Conservation (phyloP, 2,797 vertebrate species). For the Danionella dracula region DNA sequence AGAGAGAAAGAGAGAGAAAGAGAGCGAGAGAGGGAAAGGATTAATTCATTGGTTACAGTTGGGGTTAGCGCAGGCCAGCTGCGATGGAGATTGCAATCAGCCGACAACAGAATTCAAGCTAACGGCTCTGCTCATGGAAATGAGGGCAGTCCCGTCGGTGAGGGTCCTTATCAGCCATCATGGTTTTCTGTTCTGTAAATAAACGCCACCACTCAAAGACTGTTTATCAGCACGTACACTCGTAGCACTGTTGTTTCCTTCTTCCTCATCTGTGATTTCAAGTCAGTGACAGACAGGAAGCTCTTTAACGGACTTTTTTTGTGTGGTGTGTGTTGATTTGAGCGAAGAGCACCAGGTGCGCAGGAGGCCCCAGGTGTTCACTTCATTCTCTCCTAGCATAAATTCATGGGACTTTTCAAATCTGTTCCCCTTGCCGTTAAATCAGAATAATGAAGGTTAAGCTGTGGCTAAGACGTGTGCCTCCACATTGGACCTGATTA, state of each 20-base stretch:
- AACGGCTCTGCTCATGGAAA: constrained; percentile 39
- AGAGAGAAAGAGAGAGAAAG: constrained; percentile 23
- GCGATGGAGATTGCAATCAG: constrained; percentile 39
- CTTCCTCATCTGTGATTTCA: background rate
- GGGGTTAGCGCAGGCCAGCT: constrained; percentile 37
- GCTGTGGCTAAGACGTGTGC: constrained; percentile 6
- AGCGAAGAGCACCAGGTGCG: constrained; percentile 33
- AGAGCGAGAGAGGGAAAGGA: too few relatives aligned
- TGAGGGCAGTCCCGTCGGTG: constrained; percentile 29
- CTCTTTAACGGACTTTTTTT: background rate
- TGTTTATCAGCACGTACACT: constrained; percentile 5
- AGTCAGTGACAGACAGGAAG: constrained; percentile 3
- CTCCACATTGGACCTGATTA: constrained; percentile 14
- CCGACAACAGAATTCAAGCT: constrained; percentile 24
- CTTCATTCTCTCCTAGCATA: constrained; percentile 5
- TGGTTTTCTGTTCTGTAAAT: constrained; percentile 20
- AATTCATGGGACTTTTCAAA: constrained; percentile 19
- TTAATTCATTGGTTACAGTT: constrained; percentile 44
- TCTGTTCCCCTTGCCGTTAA: background rate
- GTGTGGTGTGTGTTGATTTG: background rate
- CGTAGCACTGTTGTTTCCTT: background rate
- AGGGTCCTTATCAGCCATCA: constrained; percentile 24
- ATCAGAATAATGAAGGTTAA: constrained; percentile 29
- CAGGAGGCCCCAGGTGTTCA: constrained; percentile 31
- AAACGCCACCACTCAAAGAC: constrained; percentile 3